phyloP scores from a whole-genome alignment of 2,113 vertebrate species.

The Gambusia holbrooki region DNA sequence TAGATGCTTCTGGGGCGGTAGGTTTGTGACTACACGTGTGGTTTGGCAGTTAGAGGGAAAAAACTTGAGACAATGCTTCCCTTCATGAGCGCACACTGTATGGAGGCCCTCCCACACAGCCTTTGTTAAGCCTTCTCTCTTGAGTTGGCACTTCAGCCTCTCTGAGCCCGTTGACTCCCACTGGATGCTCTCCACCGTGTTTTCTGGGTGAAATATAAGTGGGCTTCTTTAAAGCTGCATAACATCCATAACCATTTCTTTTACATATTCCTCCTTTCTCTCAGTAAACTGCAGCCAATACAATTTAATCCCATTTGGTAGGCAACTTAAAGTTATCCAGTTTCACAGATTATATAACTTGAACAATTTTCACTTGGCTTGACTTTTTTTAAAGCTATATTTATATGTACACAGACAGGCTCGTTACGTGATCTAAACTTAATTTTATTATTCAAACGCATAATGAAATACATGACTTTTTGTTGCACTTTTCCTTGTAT shows the following conservation, averaged over 20 bases:
- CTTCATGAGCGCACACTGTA: slow-evolving; percentile 62
- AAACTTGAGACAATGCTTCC: slow-evolving; percentile 71
- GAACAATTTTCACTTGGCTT: slow-evolving; percentile 31
- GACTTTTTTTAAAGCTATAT: slow-evolving; percentile 39
- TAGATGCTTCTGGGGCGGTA: slow-evolving; percentile 57
- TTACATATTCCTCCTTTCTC: slow-evolving; percentile 50
- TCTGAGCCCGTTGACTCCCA: slow-evolving; percentile 69
- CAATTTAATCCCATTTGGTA: slow-evolving; percentile 80
- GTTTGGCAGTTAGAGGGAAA: slow-evolving; percentile 44
- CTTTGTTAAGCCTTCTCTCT: slow-evolving; percentile 71
- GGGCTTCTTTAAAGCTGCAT: slow-evolving; percentile 65
- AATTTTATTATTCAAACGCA: no score
- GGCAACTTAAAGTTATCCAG: slow-evolving; percentile 78
- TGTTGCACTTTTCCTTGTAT: background rate
- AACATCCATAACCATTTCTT: slow-evolving; percentile 71
- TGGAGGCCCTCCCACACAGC: slow-evolving; percentile 72
- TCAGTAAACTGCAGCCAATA: slow-evolving; percentile 64
- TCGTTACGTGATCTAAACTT: background rate
- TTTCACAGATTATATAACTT: slow-evolving; percentile 78
- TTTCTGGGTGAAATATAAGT: slow-evolving; percentile 67
- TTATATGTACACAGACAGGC: slow-evolving; percentile 19
- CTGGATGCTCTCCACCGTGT: slow-evolving; percentile 64
- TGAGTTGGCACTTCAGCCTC: slow-evolving; percentile 66
- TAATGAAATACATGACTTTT: background rate
- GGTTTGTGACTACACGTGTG: slow-evolving; percentile 67